These are phyloP conservation scores for Protobothrops flavoviridis DNA, from an alignment of 2,113 vertebrate genomes.

Conservation along the genomic window DNA sequence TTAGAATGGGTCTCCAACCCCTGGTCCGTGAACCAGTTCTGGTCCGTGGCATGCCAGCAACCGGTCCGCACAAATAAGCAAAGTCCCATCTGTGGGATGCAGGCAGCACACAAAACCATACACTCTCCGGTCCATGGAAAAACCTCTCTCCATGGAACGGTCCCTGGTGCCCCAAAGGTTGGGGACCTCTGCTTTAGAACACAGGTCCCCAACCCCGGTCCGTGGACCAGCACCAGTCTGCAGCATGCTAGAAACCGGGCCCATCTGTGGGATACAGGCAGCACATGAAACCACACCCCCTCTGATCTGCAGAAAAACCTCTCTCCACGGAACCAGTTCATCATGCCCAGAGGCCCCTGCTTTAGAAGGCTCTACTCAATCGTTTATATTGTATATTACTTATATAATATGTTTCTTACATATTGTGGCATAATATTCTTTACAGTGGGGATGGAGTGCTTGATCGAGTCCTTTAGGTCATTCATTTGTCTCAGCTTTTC, in stretches of 20 bases:
- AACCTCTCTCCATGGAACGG: background rate
- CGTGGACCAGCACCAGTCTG: background rate
- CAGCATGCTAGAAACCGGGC: background rate
- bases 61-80: background rate
- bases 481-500: background rate
- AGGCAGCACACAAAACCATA: background rate
- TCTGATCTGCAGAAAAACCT: background rate
- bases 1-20: background rate
- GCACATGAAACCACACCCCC: background rate
- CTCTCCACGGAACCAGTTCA: background rate
- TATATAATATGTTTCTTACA: background rate
- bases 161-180: background rate
- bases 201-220: background rate
- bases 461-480: background rate
- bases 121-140: background rate
- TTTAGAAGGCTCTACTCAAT: background rate
- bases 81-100: background rate
- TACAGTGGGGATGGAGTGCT: background rate
- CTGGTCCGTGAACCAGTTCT: background rate
- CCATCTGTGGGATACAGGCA: background rate
- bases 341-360: background rate
- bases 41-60: background rate
- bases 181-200: background rate
- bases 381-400: background rate
- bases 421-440: background rate